Conservation (phyloP, 2,888 invertebrate species). For the Exocentrus adspersus region DNA sequence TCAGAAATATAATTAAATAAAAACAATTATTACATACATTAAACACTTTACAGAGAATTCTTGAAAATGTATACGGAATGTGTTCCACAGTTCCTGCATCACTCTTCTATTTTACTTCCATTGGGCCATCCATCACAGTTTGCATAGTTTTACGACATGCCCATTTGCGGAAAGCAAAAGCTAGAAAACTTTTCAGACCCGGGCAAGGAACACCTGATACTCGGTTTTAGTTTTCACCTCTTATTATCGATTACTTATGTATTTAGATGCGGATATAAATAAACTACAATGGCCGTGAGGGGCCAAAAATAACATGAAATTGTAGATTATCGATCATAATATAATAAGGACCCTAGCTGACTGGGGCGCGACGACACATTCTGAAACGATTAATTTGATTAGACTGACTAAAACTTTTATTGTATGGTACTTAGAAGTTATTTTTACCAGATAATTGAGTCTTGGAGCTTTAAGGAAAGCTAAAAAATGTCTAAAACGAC, state of each 20-base stretch:
- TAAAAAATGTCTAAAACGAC: no score
- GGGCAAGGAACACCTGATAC: not conserved
- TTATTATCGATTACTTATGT: not conserved
- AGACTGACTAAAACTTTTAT: no score
- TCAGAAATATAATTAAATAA: not conserved
- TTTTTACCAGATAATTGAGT: no score
- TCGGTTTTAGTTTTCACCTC: not conserved
- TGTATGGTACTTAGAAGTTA: no score
- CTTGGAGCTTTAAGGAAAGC: no score
- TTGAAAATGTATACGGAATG: no score
- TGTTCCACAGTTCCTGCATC: no score
- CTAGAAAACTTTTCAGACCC: not conserved
- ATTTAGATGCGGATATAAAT: not conserved
- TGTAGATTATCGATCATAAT: not conserved
- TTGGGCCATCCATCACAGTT: constrained; percentile 2
- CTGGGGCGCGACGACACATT: no score
- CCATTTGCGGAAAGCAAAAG: constrained; percentile 1
- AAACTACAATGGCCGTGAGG: not conserved
- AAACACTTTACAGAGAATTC: no score
- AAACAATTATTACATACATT: not conserved
- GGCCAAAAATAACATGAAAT: not conserved
- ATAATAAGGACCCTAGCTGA: no score
- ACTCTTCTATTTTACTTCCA: not conserved
- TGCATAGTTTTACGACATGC: constrained; percentile 3
- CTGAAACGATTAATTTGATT: no score